Conservation (phyloP, 2,888 invertebrate genomes). For the Crematogaster levior region DNA sequence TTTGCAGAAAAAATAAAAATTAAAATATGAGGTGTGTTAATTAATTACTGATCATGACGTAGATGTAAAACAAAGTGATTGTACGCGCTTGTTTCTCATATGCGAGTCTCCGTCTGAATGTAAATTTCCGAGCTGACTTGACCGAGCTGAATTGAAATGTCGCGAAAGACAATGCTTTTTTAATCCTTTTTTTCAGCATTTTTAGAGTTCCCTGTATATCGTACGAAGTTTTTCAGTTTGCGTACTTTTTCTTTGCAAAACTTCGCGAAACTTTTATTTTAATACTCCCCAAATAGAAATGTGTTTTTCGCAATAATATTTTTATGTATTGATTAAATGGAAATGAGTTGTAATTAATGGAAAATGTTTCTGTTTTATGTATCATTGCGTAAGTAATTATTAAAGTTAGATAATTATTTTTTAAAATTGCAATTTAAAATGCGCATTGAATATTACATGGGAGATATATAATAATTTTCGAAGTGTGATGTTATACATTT, state of each 20-base stretch:
- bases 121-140: conserved; percentile 4
- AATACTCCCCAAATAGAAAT: background rate
- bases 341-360: background rate
- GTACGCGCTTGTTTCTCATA: background rate
- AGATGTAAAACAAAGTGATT: background rate
- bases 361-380: background rate
- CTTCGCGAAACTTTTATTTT: background rate
- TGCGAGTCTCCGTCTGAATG: conserved; percentile 2
- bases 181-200: background rate
- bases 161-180: background rate
- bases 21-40: background rate
- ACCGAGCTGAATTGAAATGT: conserved; percentile 20
- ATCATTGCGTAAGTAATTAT: background rate
- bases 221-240: background rate
- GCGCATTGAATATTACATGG: background rate
- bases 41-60: conserved; percentile 27
- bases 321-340: background rate
- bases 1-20: conserved; percentile 15
- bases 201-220: background rate
- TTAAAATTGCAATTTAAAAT: background rate
- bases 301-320: background rate
- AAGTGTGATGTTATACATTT: background rate
- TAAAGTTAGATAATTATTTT: background rate
- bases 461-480: background rate
- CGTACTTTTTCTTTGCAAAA: background rate